phyloP scores from a whole-genome alignment of 2,797 vertebrate genomes.

The Centropyge bicolor region DNA sequence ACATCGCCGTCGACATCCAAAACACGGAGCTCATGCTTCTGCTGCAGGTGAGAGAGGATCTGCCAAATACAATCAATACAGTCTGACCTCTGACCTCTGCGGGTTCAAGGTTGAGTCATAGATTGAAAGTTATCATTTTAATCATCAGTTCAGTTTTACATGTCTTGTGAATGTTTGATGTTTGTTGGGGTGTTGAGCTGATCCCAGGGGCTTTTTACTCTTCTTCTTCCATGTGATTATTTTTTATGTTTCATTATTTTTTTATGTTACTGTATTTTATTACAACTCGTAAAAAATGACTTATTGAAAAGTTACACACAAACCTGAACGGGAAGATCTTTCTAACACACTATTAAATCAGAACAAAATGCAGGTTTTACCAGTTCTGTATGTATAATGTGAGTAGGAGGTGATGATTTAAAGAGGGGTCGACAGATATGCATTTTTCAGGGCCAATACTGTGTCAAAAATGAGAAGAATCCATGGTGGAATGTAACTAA shows the following conservation, averaged over 20 bases:
- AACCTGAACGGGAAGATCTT: no score
- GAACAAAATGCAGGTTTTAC: no score
- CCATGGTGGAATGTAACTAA: no score
- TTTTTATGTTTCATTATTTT: no score
- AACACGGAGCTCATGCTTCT: conserved; percentile 90
- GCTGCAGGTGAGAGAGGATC: conserved; percentile 86
- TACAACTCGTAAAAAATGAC: not conserved
- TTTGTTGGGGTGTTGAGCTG: not conserved
- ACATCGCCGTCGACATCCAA: conserved; percentile 92
- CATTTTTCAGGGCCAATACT: no score
- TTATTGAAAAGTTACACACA: no score
- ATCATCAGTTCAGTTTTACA: not conserved
- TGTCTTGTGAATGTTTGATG: not conserved
- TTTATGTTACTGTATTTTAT: not conserved
- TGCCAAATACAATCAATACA: no score
- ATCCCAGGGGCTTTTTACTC: not conserved
- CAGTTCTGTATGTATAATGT: no score
- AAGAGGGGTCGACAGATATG: no score
- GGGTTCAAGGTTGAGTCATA: not conserved
- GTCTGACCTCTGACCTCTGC: not conserved
- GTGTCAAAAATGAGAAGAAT: no score
- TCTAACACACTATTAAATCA: no score
- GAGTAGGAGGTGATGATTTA: no score
- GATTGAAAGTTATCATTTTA: not conserved
- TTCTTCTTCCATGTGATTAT: not conserved